Evolutionary conservation across 2,797 vertebrate genomes (phyloP).

Genomic region (Anomalospiza imberbis): DNA sequence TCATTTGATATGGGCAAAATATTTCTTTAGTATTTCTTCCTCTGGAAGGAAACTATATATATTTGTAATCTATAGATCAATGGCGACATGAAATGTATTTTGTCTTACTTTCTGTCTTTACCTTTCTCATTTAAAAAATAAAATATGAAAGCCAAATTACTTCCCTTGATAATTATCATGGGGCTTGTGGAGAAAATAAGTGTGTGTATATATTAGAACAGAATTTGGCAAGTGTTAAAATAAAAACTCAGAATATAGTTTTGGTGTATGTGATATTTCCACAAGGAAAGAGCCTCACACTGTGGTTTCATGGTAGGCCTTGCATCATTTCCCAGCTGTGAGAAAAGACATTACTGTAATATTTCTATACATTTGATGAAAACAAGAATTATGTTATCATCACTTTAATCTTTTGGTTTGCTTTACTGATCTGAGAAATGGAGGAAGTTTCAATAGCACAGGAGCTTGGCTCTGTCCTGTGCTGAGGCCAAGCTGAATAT

Average conservation of each 20-base stretch:
- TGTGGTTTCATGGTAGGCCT: neutral
- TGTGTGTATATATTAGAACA: neutral
- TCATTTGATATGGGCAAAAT: slow-evolving; percentile 45
- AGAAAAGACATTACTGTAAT: neutral
- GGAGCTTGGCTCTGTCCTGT: neutral
- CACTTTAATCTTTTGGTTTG: neutral
- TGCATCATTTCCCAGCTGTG: neutral
- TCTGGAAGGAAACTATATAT: slow-evolving; percentile 46
- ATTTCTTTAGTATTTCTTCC: slow-evolving; percentile 58
- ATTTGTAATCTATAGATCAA: slow-evolving; percentile 44
- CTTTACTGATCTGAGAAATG: neutral
- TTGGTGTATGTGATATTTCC: slow-evolving; percentile 15
- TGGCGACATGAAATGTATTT: slow-evolving; percentile 49
- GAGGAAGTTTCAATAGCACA: neutral
- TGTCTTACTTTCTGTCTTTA: slow-evolving; percentile 57
- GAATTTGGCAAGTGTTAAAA: slow-evolving; percentile 35
- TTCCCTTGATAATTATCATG: slow-evolving; percentile 29
- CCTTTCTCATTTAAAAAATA: slow-evolving; percentile 56
- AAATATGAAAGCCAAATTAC: slow-evolving; percentile 51
- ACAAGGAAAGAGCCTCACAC: neutral
- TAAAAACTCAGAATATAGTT: neutral
- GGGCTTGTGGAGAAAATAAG: neutral
- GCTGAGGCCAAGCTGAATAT: neutral
- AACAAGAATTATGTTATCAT: neutral
- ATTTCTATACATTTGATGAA: slow-evolving; percentile 1